A percentile compares a stretch with the other conserved stretches of the same genome.
Evolutionary conservation across 2,113 vertebrate species (phyloP).

Genomic region (Cranoglanis bouderius): DNA sequence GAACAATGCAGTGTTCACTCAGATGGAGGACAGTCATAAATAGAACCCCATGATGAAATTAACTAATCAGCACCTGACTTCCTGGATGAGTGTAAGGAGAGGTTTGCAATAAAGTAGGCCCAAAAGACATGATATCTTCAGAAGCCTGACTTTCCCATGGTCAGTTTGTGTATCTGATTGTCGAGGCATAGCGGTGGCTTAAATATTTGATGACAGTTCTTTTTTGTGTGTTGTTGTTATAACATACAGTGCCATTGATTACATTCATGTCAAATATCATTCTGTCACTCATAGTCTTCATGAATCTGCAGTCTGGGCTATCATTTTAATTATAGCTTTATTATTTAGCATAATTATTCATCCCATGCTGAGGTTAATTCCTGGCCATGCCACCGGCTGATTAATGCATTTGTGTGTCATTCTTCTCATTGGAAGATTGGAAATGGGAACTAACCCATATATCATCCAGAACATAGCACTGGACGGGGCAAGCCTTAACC

Average conservation of each 20-base stretch:
- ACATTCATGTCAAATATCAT: not conserved
- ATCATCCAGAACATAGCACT: not conserved
- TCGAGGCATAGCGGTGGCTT: not conserved
- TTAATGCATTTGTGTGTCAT: not conserved
- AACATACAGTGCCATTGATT: not conserved
- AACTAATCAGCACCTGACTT: conserved; percentile 22
- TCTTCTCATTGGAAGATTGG: not conserved
- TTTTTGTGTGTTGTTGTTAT: not conserved
- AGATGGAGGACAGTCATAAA: not conserved
- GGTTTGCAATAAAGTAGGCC: not conserved
- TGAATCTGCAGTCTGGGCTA: not conserved
- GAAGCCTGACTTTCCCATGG: not conserved
- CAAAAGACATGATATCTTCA: not conserved
- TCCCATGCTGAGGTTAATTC: not conserved
- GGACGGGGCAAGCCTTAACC: not conserved
- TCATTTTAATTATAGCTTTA: not conserved
- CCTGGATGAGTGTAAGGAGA: not conserved
- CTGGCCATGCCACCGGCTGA: not conserved
- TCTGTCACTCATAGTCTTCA: not conserved
- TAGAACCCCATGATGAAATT: not conserved
- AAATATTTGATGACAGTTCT: not conserved
- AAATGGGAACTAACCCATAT: not conserved
- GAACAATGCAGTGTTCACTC: not conserved
- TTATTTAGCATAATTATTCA: not conserved
- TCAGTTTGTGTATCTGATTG: not conserved